Conservation (phyloP, 2,797 vertebrate species). For the Tiaroga cobitis region DNA sequence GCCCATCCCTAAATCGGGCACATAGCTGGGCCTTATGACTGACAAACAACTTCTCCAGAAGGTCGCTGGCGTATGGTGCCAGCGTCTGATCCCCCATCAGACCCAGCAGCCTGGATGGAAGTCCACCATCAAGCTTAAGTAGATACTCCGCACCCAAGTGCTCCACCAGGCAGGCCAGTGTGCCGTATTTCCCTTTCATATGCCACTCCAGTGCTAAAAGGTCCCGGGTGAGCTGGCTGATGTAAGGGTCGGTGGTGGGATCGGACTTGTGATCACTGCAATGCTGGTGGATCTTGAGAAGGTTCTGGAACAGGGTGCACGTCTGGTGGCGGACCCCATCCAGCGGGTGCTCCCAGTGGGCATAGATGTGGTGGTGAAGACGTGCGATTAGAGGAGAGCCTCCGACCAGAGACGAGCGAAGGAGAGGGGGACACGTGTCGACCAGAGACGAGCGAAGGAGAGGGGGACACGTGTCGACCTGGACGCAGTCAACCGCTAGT, state of each 20-base stretch:
- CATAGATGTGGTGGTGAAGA: slow-evolving; percentile 89
- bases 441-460: slow-evolving; percentile 75
- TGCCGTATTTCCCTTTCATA: slow-evolving; percentile 89
- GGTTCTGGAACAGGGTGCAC: slow-evolving; percentile 87
- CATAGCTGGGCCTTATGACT: slow-evolving; percentile 86
- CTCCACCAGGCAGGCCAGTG: slow-evolving; percentile 87
- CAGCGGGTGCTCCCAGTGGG: slow-evolving; percentile 95
- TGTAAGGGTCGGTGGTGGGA: slow-evolving; percentile 77
- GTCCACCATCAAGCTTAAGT: slow-evolving; percentile 79
- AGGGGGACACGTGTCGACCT: slow-evolving; percentile 67
- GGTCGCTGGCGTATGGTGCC: slow-evolving; percentile 90
- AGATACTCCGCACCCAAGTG: slow-evolving; percentile 83
- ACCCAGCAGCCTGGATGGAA: slow-evolving; percentile 83
- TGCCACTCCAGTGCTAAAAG: slow-evolving; percentile 92
- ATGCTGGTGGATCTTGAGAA: slow-evolving; percentile 84
- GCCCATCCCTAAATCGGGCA: slow-evolving; percentile 31
- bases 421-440: slow-evolving; percentile 65
- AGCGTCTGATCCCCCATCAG: slow-evolving; percentile 92
- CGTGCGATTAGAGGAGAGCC: slow-evolving; percentile 73
- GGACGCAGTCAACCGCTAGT: slow-evolving; percentile 82
- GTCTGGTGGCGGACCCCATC: slow-evolving; percentile 93
- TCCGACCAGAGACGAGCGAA: slow-evolving; percentile 79
- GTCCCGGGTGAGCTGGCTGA: slow-evolving; percentile 76
- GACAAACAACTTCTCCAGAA: slow-evolving; percentile 91
- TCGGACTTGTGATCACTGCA: slow-evolving; percentile 45